Evolutionary conservation across 23 tunicate species (phyloP).

Genomic region (Oikopleura dioica): DNA sequence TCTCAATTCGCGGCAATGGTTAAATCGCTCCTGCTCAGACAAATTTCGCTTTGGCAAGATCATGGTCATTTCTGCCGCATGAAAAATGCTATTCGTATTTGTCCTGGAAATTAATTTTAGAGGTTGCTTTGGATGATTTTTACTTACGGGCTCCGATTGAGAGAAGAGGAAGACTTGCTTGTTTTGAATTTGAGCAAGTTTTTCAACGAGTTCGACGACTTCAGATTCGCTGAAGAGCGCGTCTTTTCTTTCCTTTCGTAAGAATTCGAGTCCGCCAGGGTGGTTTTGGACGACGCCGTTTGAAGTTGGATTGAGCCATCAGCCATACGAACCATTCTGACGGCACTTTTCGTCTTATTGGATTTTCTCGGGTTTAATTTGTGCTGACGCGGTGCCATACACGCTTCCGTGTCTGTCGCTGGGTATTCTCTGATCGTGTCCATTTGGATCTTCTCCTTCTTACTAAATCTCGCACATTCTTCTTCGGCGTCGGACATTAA

Average conservation of each 20-base stretch:
- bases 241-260: background rate
- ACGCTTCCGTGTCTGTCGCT: conserved; percentile 1
- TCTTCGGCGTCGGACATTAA: conserved; percentile 10
- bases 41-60: conserved; percentile 2
- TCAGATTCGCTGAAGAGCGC: background rate
- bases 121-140: background rate
- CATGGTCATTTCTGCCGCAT: conserved; percentile 4
- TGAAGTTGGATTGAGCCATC: background rate
- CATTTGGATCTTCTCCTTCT: background rate
- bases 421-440: conserved; percentile 8
- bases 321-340: background rate
- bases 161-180: background rate
- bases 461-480: background rate
- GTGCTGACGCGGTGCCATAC: background rate
- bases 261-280: background rate
- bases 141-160: background rate
- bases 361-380: background rate
- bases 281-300: background rate
- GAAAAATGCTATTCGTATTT: background rate
- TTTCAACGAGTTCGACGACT: background rate
- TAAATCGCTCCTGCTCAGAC: background rate
- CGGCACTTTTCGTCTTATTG: background rate
- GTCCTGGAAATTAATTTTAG: background rate
- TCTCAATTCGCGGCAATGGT: background rate
- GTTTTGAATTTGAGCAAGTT: background rate